phyloP scores from a whole-genome alignment of 2,888 invertebrate genomes.

The Drosophila testacea region DNA sequence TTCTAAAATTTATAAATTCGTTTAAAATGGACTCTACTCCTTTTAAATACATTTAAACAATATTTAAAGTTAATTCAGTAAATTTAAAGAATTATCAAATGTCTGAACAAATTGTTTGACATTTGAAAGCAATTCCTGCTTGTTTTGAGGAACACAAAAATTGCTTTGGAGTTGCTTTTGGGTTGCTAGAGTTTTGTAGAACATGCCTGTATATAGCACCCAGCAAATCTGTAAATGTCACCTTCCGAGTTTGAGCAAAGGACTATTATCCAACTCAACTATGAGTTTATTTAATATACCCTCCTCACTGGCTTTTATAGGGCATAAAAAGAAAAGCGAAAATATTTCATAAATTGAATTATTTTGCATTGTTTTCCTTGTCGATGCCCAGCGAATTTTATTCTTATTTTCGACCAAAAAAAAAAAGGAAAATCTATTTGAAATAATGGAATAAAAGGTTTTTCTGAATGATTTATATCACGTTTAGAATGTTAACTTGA shows the following conservation, averaged over 20 bases:
- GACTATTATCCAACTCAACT: not conserved
- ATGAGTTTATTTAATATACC: not conserved
- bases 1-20: too few relatives aligned
- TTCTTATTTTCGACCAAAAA: constrained; percentile 23
- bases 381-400: constrained; percentile 26
- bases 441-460: constrained; percentile 26
- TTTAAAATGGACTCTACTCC: too few relatives aligned
- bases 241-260: not conserved
- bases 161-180: too few relatives aligned
- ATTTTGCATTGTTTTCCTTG: constrained; percentile 59
- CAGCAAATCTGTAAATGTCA: too few relatives aligned
- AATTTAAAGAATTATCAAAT: too few relatives aligned
- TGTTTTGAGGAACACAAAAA: too few relatives aligned
- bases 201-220: too few relatives aligned
- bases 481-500: constrained; percentile 42
- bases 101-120: too few relatives aligned
- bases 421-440: constrained; percentile 34
- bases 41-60: too few relatives aligned
- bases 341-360: constrained; percentile 73
- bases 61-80: too few relatives aligned
- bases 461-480: constrained; percentile 60
- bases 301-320: not conserved
- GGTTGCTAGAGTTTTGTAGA: too few relatives aligned
- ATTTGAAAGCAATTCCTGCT: too few relatives aligned
- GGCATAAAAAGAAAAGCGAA: constrained; percentile 28